Base-by-base conservation (phyloP, 2,113 vertebrate genomes). In the Epinephelus moara region DNA sequence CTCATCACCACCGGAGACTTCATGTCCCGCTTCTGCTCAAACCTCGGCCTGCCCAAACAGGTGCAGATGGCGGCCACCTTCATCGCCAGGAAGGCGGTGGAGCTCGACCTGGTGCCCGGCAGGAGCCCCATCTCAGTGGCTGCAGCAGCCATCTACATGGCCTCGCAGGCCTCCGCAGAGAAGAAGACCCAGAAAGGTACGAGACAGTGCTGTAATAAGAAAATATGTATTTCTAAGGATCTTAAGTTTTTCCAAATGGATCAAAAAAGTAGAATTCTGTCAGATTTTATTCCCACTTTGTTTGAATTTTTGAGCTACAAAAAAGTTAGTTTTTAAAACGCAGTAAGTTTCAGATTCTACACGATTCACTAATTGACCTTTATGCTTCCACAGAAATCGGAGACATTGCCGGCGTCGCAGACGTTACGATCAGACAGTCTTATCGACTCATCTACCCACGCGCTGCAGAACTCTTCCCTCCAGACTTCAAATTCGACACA, bases 11-110 rank as follows among this genome's bases (percentile, higher is more conserved):
- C 98, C 0, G 98, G 98, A 67, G 98, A 99, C 93, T 99, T 99
- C 92, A 99, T 99, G 98, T 99, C 98, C 67, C 97, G 98, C 52
- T 99, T 99, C 95, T 99, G 98, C 90, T 99, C 98, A 81, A 99
- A 99, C 93, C 95, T 99, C 80, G 97, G 98, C 63, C 94, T 99
- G 86, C 98, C 98, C 73, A 99, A 99, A 73, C 98, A 99, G 92
- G 98, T 99, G 10, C 98, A 99, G 84, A 99, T 99, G 98, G 98
- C 97, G 3, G 98, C 98, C 47, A 99, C 98, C 1, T 97, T 95
- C 8, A 99, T 99, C 80, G 98, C 98, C 72, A 96, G 97, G 63
- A 98, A 99, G 89, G 98, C 98, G 0, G 98, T 99, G 89, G 98
- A 99, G 69, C 84, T 99, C 19, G 98, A 99, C 94, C 89, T 99